Percentiles rank a stretch among this genome's conserved stretches.
phyloP scores from a whole-genome alignment of 2,888 invertebrate genomes.

The Tinea trinotella region DNA sequence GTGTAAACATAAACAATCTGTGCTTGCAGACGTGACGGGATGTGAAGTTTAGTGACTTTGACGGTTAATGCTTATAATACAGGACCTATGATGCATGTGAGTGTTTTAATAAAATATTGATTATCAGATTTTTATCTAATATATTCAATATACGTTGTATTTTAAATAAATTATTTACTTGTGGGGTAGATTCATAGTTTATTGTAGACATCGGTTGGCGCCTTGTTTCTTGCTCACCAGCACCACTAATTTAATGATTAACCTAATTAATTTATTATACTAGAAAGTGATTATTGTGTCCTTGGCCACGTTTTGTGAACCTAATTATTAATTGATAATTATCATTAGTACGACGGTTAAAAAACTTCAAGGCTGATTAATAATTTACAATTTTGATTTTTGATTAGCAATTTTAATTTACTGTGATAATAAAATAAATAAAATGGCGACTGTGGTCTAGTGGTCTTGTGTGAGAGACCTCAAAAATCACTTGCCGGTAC shows the following conservation, averaged over 20 bases:
- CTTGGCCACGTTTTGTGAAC: neutral
- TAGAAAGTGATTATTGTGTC: neutral
- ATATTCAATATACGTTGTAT: no score
- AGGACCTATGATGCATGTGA: conserved; percentile 60
- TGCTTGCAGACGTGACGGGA: conserved; percentile 34
- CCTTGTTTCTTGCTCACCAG: no score
- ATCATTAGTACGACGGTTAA: neutral
- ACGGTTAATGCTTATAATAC: conserved; percentile 29
- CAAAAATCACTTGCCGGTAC: no score
- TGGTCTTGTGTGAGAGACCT: no score
- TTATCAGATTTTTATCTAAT: no score
- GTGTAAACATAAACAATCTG: conserved; percentile 37
- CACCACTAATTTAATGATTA: neutral
- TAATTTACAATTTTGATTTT: neutral
- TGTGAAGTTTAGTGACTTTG: conserved; percentile 50
- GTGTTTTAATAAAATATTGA: conserved; percentile 29
- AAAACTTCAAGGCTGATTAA: neutral
- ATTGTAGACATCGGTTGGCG: no score
- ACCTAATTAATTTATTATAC: neutral
- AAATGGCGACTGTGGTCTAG: no score
- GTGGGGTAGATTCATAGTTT: neutral
- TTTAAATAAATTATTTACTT: no score
- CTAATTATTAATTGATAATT: neutral
- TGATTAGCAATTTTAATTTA: no score
- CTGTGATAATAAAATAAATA: no score